These are phyloP conservation scores for Troides oblongomaculatus DNA, from an alignment of 2,888 invertebrate genomes.

Conservation along the genomic window DNA sequence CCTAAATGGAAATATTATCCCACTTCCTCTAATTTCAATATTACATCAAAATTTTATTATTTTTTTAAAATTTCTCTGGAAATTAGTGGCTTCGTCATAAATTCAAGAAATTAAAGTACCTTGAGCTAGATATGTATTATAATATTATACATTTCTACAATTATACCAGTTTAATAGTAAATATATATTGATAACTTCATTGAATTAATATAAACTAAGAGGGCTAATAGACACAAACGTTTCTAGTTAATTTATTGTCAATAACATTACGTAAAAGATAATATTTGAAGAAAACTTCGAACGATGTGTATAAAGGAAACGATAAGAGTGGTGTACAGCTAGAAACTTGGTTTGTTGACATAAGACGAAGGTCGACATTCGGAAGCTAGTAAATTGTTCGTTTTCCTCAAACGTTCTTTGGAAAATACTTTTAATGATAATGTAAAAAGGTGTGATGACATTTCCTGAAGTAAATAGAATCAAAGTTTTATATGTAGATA, in stretches of 20 bases:
- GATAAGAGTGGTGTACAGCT: slow-evolving; percentile 24
- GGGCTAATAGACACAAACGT: slow-evolving; percentile 7
- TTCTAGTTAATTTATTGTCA: slow-evolving; percentile 24
- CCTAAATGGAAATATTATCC: too few species aligned
- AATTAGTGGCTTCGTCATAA: too few species aligned
- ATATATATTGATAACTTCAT: background rate
- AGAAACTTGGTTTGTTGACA: slow-evolving; percentile 30
- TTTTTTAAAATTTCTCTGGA: too few species aligned
- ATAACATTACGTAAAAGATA: slow-evolving; percentile 25
- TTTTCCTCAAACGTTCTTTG: slow-evolving; percentile 19
- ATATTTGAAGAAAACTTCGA: slow-evolving; percentile 30
- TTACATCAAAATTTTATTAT: too few species aligned
- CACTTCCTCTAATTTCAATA: too few species aligned
- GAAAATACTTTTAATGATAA: slow-evolving; percentile 18
- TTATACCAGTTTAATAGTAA: background rate
- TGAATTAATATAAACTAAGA: slow-evolving; percentile 8
- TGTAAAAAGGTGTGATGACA: background rate
- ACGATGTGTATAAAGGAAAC: slow-evolving; percentile 27
- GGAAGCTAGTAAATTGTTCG: slow-evolving; percentile 32
- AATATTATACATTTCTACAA: background rate
- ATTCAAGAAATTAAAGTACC: too few species aligned
- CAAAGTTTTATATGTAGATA: background rate
- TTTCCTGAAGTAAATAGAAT: slow-evolving; percentile 11
- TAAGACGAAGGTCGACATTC: slow-evolving; percentile 40
- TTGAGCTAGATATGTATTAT: too few species aligned